Percentiles rank a stretch among this genome's conserved stretches.
Evolutionary conservation across 2,888 invertebrate genomes (phyloP).

Genomic region (Subacronicta megacephala): DNA sequence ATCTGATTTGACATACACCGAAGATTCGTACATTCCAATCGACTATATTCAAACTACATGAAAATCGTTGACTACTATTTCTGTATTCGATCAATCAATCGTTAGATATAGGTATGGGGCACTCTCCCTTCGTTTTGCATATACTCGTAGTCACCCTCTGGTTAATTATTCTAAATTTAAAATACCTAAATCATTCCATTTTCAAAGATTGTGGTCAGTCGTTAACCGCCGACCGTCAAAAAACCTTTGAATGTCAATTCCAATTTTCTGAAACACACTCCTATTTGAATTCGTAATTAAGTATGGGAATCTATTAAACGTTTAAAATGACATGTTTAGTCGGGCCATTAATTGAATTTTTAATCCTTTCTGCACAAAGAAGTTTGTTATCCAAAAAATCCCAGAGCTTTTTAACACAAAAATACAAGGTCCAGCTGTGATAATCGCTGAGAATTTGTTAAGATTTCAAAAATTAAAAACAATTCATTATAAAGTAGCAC

Average conservation of each 20-base stretch:
- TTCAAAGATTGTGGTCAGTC: constrained; percentile 20
- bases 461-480: too few species aligned
- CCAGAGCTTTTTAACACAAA: background rate
- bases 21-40: too few species aligned
- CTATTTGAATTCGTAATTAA: constrained; percentile 34
- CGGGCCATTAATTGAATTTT: constrained; percentile 42
- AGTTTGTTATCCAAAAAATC: background rate
- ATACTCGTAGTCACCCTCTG: too few species aligned
- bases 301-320: constrained; percentile 30
- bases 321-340: constrained; percentile 18
- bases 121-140: background rate
- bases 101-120: background rate
- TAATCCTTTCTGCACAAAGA: constrained; percentile 20
- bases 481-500: too few species aligned
- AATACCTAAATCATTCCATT: constrained; percentile 30
- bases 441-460: background rate
- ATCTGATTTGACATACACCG: too few species aligned
- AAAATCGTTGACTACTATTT: too few species aligned
- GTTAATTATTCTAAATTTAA: constrained; percentile 16
- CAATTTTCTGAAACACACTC: constrained; percentile 38
- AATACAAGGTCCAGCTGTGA: background rate
- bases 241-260: constrained; percentile 32
- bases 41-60: too few species aligned
- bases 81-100: background rate
- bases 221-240: constrained; percentile 12